Evolutionary conservation across 2,113 vertebrate species (phyloP).

Genomic region (Calypte anna): DNA sequence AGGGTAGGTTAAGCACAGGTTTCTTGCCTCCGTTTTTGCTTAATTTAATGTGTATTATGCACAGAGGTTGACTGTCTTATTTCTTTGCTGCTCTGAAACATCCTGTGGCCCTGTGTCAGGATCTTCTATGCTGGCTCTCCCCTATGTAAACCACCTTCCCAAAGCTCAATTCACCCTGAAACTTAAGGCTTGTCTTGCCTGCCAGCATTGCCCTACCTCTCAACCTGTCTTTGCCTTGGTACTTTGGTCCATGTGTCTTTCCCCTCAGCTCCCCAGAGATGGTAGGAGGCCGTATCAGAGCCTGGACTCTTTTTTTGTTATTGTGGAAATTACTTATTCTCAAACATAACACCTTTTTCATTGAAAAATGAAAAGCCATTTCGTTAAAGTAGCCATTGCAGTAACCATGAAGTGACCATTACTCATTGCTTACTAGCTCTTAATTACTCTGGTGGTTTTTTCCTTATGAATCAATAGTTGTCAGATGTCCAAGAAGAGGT

Average conservation of each 20-base stretch:
- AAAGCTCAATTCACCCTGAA: accelerated
- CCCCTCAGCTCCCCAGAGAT: background rate
- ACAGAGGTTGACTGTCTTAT: background rate
- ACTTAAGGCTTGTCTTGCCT: background rate
- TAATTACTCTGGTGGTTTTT: background rate
- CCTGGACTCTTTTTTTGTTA: background rate
- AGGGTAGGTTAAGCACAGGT: background rate
- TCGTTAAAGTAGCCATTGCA: background rate
- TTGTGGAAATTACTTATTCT: background rate
- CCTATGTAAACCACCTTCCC: background rate
- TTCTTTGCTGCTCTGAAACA: background rate
- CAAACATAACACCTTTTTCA: background rate
- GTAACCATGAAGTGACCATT: background rate
- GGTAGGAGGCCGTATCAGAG: accelerated
- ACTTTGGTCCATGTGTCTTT: background rate
- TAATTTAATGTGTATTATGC: background rate
- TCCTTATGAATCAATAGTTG: background rate
- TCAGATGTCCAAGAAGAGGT: background rate
- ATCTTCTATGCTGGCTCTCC: background rate
- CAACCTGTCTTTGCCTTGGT: background rate
- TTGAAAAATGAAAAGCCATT: background rate
- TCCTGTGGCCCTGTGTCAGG: background rate
- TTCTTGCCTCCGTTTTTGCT: background rate
- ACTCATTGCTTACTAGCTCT: background rate
- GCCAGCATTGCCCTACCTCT: background rate